phyloP scores from a whole-genome alignment of 1,140 invertebrate genomes.

The Wasmannia auropunctata region DNA sequence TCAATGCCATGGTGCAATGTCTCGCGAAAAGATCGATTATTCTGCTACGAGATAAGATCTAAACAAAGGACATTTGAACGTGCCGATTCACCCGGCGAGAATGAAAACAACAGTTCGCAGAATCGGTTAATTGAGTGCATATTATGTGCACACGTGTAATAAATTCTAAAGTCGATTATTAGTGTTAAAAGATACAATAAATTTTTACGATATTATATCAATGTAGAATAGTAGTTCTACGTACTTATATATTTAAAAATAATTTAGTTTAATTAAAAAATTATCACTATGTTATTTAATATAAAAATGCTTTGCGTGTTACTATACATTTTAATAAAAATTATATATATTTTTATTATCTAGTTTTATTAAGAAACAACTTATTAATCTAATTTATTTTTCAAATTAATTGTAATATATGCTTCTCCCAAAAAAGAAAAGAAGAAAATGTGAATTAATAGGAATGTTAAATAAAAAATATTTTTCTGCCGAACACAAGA shows the following conservation, averaged over 20 bases:
- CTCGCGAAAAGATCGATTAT: conserved; percentile 43
- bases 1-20: conserved; percentile 50
- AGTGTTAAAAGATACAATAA: not conserved
- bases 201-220: not conserved
- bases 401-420: not conserved
- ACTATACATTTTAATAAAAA: not conserved
- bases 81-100: conserved; percentile 7
- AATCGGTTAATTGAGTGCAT: not conserved
- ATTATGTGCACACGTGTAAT: not conserved
- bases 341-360: not conserved
- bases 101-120: conserved; percentile 45
- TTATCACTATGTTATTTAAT: not conserved
- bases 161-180: not conserved
- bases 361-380: not conserved
- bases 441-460: not conserved
- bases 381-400: not conserved
- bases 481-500: not conserved
- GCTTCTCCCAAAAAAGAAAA: not conserved
- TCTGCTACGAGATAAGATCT: conserved; percentile 56
- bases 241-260: not conserved
- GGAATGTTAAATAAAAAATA: not conserved
- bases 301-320: not conserved
- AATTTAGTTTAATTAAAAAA: conserved; percentile 11
- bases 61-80: conserved; percentile 52
- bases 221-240: not conserved